These are phyloP conservation scores for Syrrhaptes paradoxus DNA, from an alignment of 2,113 vertebrate species.

Conservation along the genomic window DNA sequence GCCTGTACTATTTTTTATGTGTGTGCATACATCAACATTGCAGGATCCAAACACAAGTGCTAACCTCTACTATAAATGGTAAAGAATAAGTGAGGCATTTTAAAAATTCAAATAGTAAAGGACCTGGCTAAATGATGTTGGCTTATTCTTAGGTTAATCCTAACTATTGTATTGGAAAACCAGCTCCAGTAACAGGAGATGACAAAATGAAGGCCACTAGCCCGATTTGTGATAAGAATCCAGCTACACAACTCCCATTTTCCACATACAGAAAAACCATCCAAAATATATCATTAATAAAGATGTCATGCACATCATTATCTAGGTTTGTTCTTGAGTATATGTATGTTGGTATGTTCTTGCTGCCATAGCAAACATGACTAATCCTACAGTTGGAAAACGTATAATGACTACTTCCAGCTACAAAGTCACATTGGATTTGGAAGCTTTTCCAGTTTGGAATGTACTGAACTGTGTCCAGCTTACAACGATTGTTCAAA, in stretches of 20 bases:
- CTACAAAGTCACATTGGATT: background rate
- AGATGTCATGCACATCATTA: background rate
- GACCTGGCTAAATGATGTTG: accelerated
- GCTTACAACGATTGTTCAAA: background rate
- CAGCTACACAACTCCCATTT: background rate
- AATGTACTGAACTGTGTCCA: background rate
- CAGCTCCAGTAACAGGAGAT: background rate
- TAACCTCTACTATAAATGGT: background rate
- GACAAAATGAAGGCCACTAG: background rate
- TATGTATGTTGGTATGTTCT: too few species aligned
- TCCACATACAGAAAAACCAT: accelerated
- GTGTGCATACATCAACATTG: background rate
- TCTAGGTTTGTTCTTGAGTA: background rate
- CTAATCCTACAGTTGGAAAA: background rate
- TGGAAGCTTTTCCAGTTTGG: background rate
- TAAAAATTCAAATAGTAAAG: background rate
- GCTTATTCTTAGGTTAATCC: background rate
- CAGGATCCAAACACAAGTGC: background rate
- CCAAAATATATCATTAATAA: background rate
- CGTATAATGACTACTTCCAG: background rate
- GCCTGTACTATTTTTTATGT: accelerated
- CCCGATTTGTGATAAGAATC: background rate
- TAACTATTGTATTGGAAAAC: background rate
- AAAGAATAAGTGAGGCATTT: background rate
- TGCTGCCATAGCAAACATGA: background rate